Conservation (phyloP, 2,888 invertebrate genomes). For the Ceriagrion tenellum region DNA sequence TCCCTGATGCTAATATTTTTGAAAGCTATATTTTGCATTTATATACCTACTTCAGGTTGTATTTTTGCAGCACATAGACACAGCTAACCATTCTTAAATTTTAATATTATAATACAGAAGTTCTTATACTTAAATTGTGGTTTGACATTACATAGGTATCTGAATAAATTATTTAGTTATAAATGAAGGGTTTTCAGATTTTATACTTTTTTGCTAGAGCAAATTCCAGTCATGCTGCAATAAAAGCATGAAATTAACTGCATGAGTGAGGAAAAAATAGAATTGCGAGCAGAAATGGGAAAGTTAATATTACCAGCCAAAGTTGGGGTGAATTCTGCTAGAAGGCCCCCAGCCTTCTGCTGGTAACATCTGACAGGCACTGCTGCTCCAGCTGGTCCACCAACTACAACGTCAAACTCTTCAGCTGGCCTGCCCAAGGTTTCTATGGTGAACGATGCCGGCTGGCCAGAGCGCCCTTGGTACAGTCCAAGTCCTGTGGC, state of each 20-base stretch:
- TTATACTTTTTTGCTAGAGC: no score
- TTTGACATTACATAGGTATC: no score
- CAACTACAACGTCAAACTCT: constrained; percentile 95
- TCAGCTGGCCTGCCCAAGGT: constrained; percentile 91
- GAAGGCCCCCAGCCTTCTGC: constrained; percentile 95
- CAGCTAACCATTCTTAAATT: no score
- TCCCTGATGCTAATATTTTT: no score
- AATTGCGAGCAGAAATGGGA: background rate
- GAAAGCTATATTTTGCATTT: no score
- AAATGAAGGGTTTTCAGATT: no score
- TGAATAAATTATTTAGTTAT: no score
- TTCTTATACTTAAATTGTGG: no score
- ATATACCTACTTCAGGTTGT: no score
- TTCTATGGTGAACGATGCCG: constrained; percentile 93
- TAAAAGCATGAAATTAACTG: background rate
- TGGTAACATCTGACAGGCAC: constrained; percentile 96
- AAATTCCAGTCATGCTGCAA: no score
- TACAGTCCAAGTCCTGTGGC: constrained; percentile 91
- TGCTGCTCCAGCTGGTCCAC: constrained; percentile 88
- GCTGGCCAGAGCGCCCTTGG: constrained; percentile 88
- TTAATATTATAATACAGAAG: no score
- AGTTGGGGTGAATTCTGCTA: constrained; percentile 95
- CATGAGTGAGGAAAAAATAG: constrained; percentile 11
- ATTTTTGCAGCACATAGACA: no score
- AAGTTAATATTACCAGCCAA: constrained; percentile 82